Base-by-base conservation (phyloP, 2,888 invertebrate species). In the Pristionchus maxplancki region DNA sequence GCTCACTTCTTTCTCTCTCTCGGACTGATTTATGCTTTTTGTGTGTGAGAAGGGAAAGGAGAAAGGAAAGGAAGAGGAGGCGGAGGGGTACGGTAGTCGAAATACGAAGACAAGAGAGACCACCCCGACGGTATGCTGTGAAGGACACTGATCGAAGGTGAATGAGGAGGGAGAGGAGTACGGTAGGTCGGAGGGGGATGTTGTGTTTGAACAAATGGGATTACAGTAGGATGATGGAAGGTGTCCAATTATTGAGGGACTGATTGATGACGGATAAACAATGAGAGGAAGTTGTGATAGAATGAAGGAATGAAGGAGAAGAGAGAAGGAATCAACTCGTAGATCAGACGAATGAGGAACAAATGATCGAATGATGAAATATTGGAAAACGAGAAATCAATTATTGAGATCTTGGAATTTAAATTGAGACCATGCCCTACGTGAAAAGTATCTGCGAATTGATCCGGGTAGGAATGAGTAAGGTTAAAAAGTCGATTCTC, bases 1-100 rank as follows among this genome's bases (percentile, higher is more conserved):
- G 5, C 53, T 44, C 34, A 62, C 37, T 62, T 64, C 37, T 62
- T 62, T 44, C 44, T 83, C 83, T 83, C 53, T 82, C 83, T 58
- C 48, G 28, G 13, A 8, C 64, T 85, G 85, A 85, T 85, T 85
- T 58, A 85, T 64, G 40, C 62, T 58, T 64, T 85, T 58, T 85
- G 85, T 64, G 85, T 85, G 48, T 37, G 40, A 34, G 64, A 48
- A 53, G 82, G 20, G 31, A 50, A 53, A 20, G 64, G n/a, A 44
- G 64, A 40, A 37, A 44, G 15, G 37, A 31, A 58, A 84, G 83
- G 34, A 37, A 37, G 64, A 62, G 15, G 62, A 48, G 62, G 40
- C 9, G 84, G 31, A 64, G 62, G n/a, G 28, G 2, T 82, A 82
- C 82, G 40, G 67, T 44, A 85, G 85, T 64, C 28, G 62, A 85